Evolutionary conservation across 1,140 invertebrate genomes (phyloP).

Genomic region (Tetramorium alpestre): DNA sequence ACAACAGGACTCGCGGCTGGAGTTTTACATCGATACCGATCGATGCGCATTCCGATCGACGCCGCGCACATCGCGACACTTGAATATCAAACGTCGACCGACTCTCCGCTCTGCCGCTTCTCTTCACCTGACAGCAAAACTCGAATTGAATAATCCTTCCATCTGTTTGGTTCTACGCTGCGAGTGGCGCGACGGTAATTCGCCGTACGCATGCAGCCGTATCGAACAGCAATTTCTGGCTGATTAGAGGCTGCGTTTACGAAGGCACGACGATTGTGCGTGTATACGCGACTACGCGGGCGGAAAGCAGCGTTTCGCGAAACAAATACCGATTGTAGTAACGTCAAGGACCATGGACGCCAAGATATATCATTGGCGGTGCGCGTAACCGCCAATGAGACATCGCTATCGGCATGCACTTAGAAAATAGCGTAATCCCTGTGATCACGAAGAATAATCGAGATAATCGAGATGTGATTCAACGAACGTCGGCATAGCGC

Average conservation of each 20-base stretch:
- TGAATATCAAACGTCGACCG: background rate
- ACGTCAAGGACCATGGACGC: background rate
- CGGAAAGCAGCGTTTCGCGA: constrained; percentile 13
- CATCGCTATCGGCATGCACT: constrained; percentile 30
- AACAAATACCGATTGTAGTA: constrained; percentile 20
- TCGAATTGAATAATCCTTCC: background rate
- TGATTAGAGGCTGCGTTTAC: constrained; percentile 5
- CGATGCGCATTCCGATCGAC: background rate
- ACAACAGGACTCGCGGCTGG: background rate
- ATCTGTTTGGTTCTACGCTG: background rate
- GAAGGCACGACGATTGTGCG: background rate
- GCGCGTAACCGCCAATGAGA: constrained; percentile 17
- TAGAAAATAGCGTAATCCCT: constrained; percentile 43
- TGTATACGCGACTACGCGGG: background rate
- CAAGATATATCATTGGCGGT: background rate
- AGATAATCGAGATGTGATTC: constrained; percentile 8
- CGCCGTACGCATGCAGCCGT: background rate
- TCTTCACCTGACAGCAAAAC: background rate
- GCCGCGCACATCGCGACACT: background rate
- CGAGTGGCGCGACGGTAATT: constrained; percentile 19
- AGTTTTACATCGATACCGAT: constrained; percentile 8
- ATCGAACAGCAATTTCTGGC: constrained; percentile 19
- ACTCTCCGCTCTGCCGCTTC: background rate
- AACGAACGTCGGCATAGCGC: background rate
- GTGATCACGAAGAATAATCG: background rate